Conservation (phyloP, 35 echinoderm and acorn worm genomes). For the Diadema setosum region DNA sequence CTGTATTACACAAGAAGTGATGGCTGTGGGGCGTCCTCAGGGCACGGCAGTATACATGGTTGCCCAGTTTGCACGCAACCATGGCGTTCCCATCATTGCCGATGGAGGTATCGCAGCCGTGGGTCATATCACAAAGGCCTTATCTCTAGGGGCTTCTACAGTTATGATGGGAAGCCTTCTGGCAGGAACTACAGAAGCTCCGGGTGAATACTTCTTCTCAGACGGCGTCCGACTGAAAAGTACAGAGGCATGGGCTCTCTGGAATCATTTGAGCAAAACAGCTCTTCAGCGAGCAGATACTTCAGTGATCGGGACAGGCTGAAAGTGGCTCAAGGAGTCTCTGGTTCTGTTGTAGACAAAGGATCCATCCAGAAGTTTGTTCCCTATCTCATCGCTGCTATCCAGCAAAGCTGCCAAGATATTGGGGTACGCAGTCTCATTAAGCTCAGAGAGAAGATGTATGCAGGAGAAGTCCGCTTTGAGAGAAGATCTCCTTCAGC, state of each 20-base stretch:
- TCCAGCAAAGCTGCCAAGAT: conserved; percentile 98
- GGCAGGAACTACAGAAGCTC: conserved; percentile 88
- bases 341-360: conserved; percentile 94
- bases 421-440: conserved; percentile 84
- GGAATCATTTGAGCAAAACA: conserved; percentile 92
- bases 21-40: conserved; percentile 87
- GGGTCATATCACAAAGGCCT: conserved; percentile 89
- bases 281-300: conserved; percentile 77
- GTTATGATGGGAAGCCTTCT: conserved; percentile 95
- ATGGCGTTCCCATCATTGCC: conserved; percentile 72
- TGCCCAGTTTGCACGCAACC: conserved; percentile 57
- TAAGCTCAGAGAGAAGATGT: conserved; percentile 84
- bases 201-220: conserved; percentile 96
- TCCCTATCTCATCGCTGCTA: conserved; percentile 95
- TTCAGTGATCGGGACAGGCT: conserved; percentile 98
- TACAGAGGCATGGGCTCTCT: conserved; percentile 96
- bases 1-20: conserved; percentile 93
- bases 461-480: conserved; percentile 76
- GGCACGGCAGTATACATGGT: conserved; percentile 93
- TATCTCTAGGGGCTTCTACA: conserved; percentile 72
- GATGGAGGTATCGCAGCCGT: conserved; percentile 90
- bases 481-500: conserved; percentile 94
- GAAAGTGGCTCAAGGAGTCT: conserved; percentile 97
- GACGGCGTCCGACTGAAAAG: conserved; percentile 97
- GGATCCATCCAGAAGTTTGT: conserved; percentile 98